Evolutionary conservation across 2,797 vertebrate species (phyloP).

Genomic region (Enteromius fasciolatus): DNA sequence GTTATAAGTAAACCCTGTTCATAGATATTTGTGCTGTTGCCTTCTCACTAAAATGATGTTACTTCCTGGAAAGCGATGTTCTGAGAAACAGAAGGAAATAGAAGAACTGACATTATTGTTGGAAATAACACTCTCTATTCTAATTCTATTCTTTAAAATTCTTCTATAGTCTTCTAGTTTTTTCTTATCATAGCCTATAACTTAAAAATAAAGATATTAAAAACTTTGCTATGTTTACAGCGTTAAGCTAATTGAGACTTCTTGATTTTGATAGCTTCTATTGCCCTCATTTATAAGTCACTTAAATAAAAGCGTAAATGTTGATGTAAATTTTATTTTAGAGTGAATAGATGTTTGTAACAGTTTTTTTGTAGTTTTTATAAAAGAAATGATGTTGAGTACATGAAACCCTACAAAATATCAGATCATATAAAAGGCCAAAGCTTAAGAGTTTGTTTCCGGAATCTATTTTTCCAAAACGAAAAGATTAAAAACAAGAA

Average conservation of each 20-base stretch:
- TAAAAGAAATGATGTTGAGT: background rate
- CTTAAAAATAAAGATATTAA: no score
- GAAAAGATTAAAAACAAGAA: constrained; percentile 33
- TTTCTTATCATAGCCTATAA: no score
- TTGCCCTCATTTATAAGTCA: no score
- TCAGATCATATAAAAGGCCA: background rate
- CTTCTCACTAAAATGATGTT: background rate
- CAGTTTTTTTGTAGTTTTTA: background rate
- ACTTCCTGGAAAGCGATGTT: background rate
- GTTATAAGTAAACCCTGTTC: background rate
- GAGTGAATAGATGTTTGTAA: background rate
- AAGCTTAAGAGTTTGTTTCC: background rate
- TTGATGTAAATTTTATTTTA: no score
- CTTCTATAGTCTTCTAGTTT: no score
- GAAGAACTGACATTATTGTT: no score
- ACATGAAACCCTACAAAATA: background rate
- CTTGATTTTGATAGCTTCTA: no score
- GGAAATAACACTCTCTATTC: no score
- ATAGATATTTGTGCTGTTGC: background rate
- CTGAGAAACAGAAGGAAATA: background rate
- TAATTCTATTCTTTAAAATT: no score
- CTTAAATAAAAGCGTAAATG: no score
- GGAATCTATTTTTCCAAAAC: background rate
- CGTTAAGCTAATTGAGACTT: no score
- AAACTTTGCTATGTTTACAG: no score